A percentile compares a stretch with the other conserved stretches of the same genome.
Evolutionary conservation across 2,113 vertebrate species (phyloP).

Genomic region (Empidonax alnorum): DNA sequence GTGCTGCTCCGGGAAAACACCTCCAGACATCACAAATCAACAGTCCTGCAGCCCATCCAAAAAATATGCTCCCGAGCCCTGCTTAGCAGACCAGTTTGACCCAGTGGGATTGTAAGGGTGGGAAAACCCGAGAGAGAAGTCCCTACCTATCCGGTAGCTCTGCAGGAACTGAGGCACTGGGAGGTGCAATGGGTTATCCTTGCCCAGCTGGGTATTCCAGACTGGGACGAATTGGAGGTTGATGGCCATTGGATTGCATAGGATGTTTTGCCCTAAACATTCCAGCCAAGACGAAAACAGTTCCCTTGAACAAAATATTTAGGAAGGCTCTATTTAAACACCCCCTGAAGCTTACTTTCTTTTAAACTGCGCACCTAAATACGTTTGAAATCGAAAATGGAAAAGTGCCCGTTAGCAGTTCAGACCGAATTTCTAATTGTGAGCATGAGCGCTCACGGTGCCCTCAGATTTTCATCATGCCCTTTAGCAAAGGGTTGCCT

Average conservation of each 20-base stretch:
- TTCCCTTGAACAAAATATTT: constrained; percentile 29
- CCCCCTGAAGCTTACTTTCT: background rate
- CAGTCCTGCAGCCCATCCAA: background rate
- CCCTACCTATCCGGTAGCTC: background rate
- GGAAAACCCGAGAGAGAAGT: background rate
- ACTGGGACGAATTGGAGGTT: background rate
- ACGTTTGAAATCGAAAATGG: background rate
- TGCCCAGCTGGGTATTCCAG: fast-evolving
- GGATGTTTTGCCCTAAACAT: background rate
- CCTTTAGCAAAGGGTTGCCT: background rate
- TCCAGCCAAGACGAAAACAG: background rate
- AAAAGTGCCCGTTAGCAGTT: background rate
- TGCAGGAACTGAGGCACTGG: background rate
- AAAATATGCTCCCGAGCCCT: background rate
- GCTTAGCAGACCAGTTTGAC: background rate
- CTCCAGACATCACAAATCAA: background rate
- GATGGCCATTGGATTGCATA: background rate
- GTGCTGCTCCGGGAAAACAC: background rate
- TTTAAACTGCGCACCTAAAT: background rate
- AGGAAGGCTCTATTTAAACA: constrained; percentile 25
- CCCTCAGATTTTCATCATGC: background rate
- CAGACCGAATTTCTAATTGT: background rate
- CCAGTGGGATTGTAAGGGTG: background rate
- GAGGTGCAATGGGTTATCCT: background rate
- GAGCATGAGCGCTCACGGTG: background rate